Percentiles rank a stretch among this genome's conserved stretches.
Evolutionary conservation across 2,113 vertebrate genomes (phyloP).

Genomic region (Catagonus wagneri): DNA sequence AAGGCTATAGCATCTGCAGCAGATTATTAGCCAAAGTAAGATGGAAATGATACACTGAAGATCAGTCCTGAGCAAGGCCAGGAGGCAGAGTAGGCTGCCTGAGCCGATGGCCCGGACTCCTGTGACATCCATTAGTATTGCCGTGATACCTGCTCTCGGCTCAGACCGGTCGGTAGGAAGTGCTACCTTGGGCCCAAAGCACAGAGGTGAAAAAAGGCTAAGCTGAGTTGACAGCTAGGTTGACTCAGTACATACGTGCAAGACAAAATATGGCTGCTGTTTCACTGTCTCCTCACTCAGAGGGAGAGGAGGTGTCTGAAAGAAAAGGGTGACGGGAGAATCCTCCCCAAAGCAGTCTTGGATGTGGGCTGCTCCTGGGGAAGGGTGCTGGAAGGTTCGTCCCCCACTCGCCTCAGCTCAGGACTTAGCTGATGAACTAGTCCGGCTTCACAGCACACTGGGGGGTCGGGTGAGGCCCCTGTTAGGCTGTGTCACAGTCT

Average conservation of each 20-base stretch:
- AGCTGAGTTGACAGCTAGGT: neutral
- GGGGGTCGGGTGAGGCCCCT: fast-evolving
- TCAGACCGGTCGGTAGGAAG: neutral
- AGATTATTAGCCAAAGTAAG: neutral
- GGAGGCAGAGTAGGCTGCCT: neutral
- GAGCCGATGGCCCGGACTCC: no score
- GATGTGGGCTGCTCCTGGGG: neutral
- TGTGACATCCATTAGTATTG: neutral
- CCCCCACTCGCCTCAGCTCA: neutral
- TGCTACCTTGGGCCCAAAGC: neutral
- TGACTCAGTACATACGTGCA: neutral
- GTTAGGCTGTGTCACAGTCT: no score
- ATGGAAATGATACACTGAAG: neutral
- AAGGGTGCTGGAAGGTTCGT: neutral
- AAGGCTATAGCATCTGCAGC: neutral
- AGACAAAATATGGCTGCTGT: neutral
- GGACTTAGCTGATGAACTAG: neutral
- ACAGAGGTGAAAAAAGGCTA: neutral
- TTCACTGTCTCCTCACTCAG: neutral
- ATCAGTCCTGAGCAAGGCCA: neutral
- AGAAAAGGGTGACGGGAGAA: neutral
- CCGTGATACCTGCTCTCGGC: neutral
- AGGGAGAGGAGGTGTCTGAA: neutral
- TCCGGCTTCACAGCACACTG: neutral
- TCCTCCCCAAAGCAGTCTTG: neutral